A percentile compares a stretch with the other conserved stretches of the same genome.
These are phyloP conservation scores for Tuta absoluta DNA, from an alignment of 2,888 invertebrate genomes.

Conservation along the genomic window DNA sequence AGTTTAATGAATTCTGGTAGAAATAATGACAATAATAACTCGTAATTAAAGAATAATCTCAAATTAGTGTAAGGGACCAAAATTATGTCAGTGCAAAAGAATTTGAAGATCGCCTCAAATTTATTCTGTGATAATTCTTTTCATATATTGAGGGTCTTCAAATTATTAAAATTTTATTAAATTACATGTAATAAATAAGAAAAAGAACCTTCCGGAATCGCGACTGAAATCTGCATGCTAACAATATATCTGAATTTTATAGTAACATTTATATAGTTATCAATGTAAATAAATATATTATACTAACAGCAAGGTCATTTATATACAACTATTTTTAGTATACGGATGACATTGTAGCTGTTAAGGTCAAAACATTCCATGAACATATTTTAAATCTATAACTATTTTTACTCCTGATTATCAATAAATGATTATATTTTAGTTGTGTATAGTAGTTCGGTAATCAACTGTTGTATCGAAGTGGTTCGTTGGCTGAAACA, in stretches of 20 bases:
- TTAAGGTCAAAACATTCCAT: constrained; percentile 68
- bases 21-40: constrained; percentile 31
- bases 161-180: constrained; percentile 44
- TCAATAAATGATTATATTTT: constrained; percentile 44
- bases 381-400: constrained; percentile 53
- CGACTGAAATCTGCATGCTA: constrained; percentile 14
- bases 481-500: constrained; percentile 70
- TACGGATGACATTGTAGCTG: constrained; percentile 70
- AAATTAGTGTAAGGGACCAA: constrained; percentile 44
- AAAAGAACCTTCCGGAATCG: constrained; percentile 17
- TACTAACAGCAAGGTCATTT: constrained; percentile 37
- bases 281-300: constrained; percentile 51
- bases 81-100: constrained; percentile 40
- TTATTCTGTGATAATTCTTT: constrained; percentile 79
- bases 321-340: constrained; percentile 36
- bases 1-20: constrained; percentile 46
- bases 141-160: constrained; percentile 75
- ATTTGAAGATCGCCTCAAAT: constrained; percentile 76
- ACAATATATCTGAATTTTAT: constrained; percentile 1
- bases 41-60: constrained; percentile 36
- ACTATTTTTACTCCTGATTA: constrained; percentile 31
- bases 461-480: constrained; percentile 73
- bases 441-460: constrained; percentile 61
- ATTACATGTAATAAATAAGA: constrained; percentile 9
- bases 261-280: constrained; percentile 2